A percentile compares a stretch with the other conserved stretches of the same genome.
Evolutionary conservation across 2,888 invertebrate species (phyloP).

Genomic region (Cancer borealis): DNA sequence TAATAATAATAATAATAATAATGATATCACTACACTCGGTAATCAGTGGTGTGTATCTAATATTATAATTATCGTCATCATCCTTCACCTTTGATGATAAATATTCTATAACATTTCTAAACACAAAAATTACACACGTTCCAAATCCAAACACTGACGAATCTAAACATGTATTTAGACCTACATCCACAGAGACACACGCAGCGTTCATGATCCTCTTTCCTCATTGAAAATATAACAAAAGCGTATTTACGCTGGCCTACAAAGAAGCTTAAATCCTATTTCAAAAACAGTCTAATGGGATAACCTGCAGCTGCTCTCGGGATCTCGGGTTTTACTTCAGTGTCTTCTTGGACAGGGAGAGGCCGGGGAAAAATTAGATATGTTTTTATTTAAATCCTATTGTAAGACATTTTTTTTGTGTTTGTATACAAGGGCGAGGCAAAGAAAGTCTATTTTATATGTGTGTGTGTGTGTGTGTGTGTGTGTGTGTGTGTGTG

Average conservation of each 20-base stretch:
- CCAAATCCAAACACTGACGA: neutral
- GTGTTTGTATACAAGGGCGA: neutral
- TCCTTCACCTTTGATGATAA: neutral
- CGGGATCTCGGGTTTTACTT: neutral
- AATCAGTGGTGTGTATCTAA: too few species aligned
- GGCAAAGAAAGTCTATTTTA: neutral
- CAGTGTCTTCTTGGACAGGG: neutral
- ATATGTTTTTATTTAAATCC: slow-evolving; percentile 11
- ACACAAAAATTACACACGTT: neutral
- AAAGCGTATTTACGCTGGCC: neutral
- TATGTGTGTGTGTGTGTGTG: slow-evolving; percentile 38
- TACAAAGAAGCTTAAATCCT: neutral
- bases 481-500: slow-evolving; percentile 35
- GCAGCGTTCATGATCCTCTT: neutral
- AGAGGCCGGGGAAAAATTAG: neutral
- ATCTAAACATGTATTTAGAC: neutral
- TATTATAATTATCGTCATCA: neutral
- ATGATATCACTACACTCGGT: too few species aligned
- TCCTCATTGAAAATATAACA: slow-evolving; percentile 29
- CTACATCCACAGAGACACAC: neutral
- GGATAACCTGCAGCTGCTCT: neutral
- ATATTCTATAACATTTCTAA: neutral
- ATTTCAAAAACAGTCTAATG: slow-evolving; percentile 24
- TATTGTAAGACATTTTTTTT: neutral
- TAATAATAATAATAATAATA: too few species aligned